Evolutionary conservation across 2,113 vertebrate genomes (phyloP).

Genomic region (Pituophis catenifer): DNA sequence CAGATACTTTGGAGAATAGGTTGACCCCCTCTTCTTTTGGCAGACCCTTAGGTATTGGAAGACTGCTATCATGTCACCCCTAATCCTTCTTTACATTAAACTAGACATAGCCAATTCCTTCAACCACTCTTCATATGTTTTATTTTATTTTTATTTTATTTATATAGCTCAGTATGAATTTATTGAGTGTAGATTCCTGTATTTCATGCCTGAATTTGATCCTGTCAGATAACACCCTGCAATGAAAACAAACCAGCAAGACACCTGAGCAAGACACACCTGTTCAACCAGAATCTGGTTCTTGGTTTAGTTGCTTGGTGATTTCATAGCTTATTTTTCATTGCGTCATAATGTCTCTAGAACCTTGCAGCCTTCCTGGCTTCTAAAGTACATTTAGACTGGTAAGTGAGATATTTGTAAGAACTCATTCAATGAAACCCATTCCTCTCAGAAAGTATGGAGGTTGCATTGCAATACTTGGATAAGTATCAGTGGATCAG

Average conservation of each 20-base stretch:
- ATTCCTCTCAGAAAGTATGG: background rate
- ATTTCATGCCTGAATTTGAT: background rate
- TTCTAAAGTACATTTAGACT: background rate
- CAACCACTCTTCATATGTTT: no score
- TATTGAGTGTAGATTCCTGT: background rate
- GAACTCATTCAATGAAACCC: background rate
- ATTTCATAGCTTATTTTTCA: background rate
- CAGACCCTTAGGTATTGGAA: no score
- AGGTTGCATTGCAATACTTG: background rate
- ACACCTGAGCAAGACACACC: background rate
- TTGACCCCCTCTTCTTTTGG: no score
- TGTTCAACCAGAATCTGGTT: background rate
- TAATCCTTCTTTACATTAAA: no score
- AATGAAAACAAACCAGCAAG: background rate
- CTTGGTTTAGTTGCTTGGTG: background rate
- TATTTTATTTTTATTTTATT: no score
- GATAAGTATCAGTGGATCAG: fast-evolving
- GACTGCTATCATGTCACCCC: no score
- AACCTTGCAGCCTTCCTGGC: background rate
- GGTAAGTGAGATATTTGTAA: background rate
- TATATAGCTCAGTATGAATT: background rate
- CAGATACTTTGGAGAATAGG: no score
- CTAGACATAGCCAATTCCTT: no score
- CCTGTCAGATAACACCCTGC: background rate
- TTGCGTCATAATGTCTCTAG: background rate